Evolutionary conservation across 2,888 invertebrate genomes (phyloP).

Genomic region (Chymomyza amoena): DNA sequence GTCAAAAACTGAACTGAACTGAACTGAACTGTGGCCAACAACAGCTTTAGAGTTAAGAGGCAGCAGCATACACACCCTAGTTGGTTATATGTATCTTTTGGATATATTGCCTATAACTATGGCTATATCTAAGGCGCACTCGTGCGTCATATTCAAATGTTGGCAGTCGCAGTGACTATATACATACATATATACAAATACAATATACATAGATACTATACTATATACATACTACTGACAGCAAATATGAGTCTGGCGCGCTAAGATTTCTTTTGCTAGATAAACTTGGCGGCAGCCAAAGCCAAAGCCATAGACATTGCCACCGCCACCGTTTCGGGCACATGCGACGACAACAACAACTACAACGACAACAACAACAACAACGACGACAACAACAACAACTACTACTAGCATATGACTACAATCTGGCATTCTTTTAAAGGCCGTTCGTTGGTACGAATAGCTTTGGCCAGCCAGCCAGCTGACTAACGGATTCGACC

Average conservation of each 20-base stretch:
- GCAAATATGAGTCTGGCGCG: constrained; percentile 33
- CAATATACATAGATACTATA: not conserved
- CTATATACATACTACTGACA: constrained; percentile 41
- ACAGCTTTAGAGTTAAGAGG: constrained; percentile 22
- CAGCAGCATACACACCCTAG: constrained; percentile 69
- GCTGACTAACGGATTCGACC: constrained; percentile 54
- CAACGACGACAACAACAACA: not conserved
- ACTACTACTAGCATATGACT: constrained; percentile 16
- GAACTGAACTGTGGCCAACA: constrained; percentile 46
- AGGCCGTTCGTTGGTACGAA: constrained; percentile 52
- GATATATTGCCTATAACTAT: not conserved
- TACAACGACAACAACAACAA: not conserved
- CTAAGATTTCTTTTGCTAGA: constrained; percentile 64
- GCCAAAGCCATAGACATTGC: constrained; percentile 18
- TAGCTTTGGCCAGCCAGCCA: not conserved
- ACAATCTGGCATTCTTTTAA: constrained; percentile 61
- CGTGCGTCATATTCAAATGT: constrained; percentile 73
- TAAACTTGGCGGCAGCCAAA: constrained; percentile 26
- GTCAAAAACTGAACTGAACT: constrained; percentile 46
- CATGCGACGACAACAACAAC: not conserved
- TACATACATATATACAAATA: not conserved
- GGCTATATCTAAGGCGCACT: constrained; percentile 41
- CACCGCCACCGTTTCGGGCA: constrained; percentile 64
- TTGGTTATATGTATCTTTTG: constrained; percentile 37
- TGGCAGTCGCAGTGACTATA: constrained; percentile 24